Percentiles rank a stretch among this genome's conserved stretches.
Conservation (phyloP, 2,797 vertebrate species). For the Bryconaethiops microstoma region DNA sequence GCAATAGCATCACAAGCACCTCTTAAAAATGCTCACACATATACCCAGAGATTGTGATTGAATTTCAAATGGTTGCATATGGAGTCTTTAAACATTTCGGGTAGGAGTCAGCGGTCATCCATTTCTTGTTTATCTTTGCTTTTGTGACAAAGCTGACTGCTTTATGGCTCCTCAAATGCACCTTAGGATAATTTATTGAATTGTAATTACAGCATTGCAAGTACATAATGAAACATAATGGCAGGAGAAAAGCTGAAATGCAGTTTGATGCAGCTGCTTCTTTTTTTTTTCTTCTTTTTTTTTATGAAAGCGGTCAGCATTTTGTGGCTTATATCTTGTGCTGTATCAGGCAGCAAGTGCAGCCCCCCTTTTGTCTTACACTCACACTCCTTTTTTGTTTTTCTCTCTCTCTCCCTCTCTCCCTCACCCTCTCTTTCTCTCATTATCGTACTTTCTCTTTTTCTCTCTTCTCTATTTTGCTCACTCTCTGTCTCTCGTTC, state of each 20-base stretch:
- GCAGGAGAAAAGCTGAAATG: constrained; percentile 70
- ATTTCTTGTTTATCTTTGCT: constrained; percentile 67
- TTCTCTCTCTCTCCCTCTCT: constrained; percentile 11
- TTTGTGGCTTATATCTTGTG: constrained; percentile 57
- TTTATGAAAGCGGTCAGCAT: constrained; percentile 62
- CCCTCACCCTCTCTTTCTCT: constrained; percentile 10
- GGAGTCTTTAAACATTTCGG: constrained; percentile 51
- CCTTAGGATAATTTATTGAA: constrained; percentile 73
- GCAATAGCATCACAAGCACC: constrained; percentile 16
- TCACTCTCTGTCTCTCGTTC: no score
- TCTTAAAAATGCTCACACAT: background rate
- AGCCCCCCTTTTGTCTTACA: constrained; percentile 5
- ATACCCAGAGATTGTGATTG: background rate
- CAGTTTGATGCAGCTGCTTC: constrained; percentile 51
- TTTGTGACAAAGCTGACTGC: constrained; percentile 40
- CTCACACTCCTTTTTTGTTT: constrained; percentile 29
- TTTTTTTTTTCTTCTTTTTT: constrained; percentile 24
- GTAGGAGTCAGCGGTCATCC: constrained; percentile 42
- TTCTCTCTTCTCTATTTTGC: no score
- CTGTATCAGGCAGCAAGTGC: constrained; percentile 49
- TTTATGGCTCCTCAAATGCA: constrained; percentile 58
- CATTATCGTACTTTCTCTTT: no score
- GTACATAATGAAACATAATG: constrained; percentile 71
- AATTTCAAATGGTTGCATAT: constrained; percentile 43
- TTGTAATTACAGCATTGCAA: constrained; percentile 68